Conservation (phyloP, 2,888 invertebrate species). For the Carcina quercana region DNA sequence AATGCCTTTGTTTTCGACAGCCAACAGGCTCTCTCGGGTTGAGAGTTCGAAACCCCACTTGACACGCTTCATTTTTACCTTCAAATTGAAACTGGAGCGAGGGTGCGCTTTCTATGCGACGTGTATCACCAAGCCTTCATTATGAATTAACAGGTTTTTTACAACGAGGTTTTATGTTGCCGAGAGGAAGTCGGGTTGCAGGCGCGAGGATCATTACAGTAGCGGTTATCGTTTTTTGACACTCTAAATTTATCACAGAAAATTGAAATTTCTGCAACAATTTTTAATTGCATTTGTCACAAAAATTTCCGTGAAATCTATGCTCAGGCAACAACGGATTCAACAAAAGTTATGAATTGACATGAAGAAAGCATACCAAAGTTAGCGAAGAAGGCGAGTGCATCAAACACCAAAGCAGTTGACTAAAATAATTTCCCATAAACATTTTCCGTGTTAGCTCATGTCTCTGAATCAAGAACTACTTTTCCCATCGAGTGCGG, state of each 20-base stretch:
- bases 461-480: constrained; percentile 49
- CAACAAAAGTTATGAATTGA: too few species aligned
- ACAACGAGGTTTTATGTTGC: constrained; percentile 1
- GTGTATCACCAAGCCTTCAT: constrained; percentile 40
- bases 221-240: too few species aligned
- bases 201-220: too few species aligned
- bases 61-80: constrained; percentile 68
- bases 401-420: too few species aligned
- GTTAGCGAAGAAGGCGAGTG: too few species aligned
- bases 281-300: too few species aligned
- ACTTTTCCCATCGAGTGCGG: constrained; percentile 66
- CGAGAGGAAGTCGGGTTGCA: too few species aligned
- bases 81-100: constrained; percentile 58
- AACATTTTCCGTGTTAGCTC: constrained; percentile 44
- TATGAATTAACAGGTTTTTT: constrained; percentile 40
- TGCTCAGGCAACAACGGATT: too few species aligned
- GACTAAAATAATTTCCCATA: constrained; percentile 31
- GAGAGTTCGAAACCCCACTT: constrained; percentile 62
- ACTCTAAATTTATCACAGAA: too few species aligned
- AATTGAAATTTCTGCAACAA: too few species aligned
- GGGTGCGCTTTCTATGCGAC: constrained; percentile 39
- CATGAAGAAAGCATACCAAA: too few species aligned
- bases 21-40: constrained; percentile 42
- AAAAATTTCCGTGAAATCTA: too few species aligned
- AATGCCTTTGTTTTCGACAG: constrained; percentile 64